Conservation (phyloP, 2,888 invertebrate species). For the Homarus gammarus region DNA sequence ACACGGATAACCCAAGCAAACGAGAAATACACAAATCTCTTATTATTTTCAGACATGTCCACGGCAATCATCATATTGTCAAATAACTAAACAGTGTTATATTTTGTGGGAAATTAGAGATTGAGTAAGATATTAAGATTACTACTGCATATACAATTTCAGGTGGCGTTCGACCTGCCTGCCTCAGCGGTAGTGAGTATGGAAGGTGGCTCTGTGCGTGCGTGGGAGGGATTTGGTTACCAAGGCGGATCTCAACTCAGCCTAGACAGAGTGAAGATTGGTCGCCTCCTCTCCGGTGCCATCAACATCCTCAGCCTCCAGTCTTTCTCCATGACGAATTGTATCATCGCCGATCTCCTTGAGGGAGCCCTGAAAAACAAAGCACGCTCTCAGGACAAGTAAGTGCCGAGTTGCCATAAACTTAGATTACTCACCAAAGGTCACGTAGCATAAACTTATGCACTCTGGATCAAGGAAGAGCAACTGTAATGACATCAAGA, state of each 20-base stretch:
- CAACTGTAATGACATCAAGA: too few relatives aligned
- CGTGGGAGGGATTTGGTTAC: conserved; percentile 22
- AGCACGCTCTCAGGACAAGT: neutral
- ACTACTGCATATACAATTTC: neutral
- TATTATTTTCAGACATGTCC: too few relatives aligned
- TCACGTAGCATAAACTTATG: too few relatives aligned
- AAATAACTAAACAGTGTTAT: too few relatives aligned
- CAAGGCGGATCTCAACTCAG: conserved; percentile 30
- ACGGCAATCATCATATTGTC: too few relatives aligned
- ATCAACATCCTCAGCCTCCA: conserved; percentile 35
- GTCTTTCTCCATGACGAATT: conserved; percentile 19
- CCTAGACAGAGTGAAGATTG: conserved; percentile 2
- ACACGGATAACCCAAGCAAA: too few relatives aligned
- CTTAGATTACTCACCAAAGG: too few relatives aligned
- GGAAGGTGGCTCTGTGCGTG: neutral
- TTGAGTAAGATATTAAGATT: too few relatives aligned
- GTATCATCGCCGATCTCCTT: conserved; percentile 14
- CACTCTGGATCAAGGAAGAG: too few relatives aligned
- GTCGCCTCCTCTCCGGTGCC: neutral
- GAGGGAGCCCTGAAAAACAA: conserved; percentile 17
- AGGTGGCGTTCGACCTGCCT: conserved; percentile 52
- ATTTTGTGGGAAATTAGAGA: neutral
- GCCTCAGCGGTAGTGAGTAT: neutral
- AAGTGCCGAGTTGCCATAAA: too few relatives aligned
- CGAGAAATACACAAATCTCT: too few relatives aligned